Percentiles rank a stretch among this genome's conserved stretches.
phyloP scores from a whole-genome alignment of 2,113 vertebrate genomes.

The Epinephelus lanceolatus region DNA sequence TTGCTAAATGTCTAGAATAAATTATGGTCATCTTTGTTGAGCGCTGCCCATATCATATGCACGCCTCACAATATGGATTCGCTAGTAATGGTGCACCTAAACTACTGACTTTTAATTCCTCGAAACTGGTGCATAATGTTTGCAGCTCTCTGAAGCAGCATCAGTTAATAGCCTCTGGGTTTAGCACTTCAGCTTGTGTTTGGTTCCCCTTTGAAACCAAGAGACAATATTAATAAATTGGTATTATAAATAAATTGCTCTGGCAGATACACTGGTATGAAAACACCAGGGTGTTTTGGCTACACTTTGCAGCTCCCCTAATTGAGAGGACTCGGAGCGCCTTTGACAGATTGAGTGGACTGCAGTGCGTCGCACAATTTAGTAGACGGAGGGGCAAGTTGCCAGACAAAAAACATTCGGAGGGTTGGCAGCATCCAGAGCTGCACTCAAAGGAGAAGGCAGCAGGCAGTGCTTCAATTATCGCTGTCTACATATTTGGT shows the following conservation, averaged over 20 bases:
- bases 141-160: background rate
- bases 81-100: background rate
- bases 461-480: slow-evolving; percentile 29
- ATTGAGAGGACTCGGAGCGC: slow-evolving; percentile 57
- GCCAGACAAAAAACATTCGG: slow-evolving; percentile 53
- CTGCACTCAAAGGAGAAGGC: slow-evolving; percentile 36
- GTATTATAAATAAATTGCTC: slow-evolving; percentile 44
- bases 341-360: slow-evolving; percentile 61
- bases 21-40: background rate
- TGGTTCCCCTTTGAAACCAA: slow-evolving; percentile 24
- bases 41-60: accelerated
- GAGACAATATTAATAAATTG: slow-evolving; percentile 44
- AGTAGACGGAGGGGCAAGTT: slow-evolving; percentile 31
- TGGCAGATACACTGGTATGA: slow-evolving; percentile 44
- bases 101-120: background rate
- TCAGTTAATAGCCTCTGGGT: background rate
- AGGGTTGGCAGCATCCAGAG: slow-evolving; percentile 52
- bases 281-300: slow-evolving; percentile 55
- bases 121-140: background rate
- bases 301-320: slow-evolving; percentile 48
- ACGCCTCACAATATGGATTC: background rate
- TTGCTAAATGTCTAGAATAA: background rate
- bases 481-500: slow-evolving; percentile 17
- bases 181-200: background rate
- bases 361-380: slow-evolving; percentile 38